Conservation (phyloP, 2,797 vertebrate genomes). For the Ibycter americanus region DNA sequence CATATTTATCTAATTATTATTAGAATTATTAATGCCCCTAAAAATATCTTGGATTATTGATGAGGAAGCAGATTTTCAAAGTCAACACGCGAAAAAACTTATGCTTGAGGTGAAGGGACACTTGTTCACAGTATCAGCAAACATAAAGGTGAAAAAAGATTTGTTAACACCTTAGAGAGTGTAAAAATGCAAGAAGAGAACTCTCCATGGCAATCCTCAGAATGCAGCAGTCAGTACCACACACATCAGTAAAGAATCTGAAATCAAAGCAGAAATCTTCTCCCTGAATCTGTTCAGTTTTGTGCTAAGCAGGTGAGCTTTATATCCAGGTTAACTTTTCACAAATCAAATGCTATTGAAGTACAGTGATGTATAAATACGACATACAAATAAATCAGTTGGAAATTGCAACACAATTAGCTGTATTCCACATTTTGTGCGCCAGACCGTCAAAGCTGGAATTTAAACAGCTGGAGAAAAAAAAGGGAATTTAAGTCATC, state of each 20-base stretch:
- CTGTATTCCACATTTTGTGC: neutral
- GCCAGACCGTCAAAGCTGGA: neutral
- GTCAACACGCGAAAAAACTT: neutral
- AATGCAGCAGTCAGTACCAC: neutral
- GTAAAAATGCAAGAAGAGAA: neutral
- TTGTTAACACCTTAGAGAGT: neutral
- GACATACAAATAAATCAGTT: neutral
- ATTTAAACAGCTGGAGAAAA: neutral
- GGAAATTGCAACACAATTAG: neutral
- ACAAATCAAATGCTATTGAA: neutral
- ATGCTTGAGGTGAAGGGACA: neutral
- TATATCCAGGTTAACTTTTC: neutral
- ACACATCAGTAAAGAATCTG: neutral
- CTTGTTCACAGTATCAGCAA: neutral
- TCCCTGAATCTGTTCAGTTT: neutral
- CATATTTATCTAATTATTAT: neutral
- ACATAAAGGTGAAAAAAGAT: neutral
- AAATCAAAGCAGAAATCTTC: neutral
- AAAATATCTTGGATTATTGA: neutral
- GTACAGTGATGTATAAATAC: neutral
- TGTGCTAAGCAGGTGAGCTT: neutral
- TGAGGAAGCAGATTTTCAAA: neutral
- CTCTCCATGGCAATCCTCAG: neutral
- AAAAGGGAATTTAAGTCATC: neutral
- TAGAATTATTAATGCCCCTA: neutral